These are phyloP conservation scores for Hirtodrosophila confusa DNA, from an alignment of 2,888 invertebrate species.

Conservation along the genomic window DNA sequence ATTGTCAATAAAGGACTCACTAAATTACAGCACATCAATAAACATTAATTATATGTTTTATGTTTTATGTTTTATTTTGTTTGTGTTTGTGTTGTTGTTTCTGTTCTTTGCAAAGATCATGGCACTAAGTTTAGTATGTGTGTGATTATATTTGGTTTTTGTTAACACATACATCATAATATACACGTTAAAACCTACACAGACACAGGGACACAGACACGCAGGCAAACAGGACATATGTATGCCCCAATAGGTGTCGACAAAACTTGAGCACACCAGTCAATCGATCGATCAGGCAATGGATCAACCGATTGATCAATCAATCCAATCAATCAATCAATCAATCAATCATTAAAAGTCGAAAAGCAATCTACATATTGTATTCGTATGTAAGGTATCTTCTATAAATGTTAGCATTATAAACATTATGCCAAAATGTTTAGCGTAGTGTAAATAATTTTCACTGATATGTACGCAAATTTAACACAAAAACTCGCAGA, in stretches of 20 bases:
- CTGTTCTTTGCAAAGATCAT: slow-evolving; percentile 44
- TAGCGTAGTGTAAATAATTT: slow-evolving; percentile 62
- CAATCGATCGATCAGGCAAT: slow-evolving; percentile 26
- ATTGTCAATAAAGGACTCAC: slow-evolving; percentile 49
- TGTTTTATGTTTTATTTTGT: neutral
- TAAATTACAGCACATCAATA: slow-evolving; percentile 57
- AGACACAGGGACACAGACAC: slow-evolving; percentile 16
- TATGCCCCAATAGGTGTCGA: slow-evolving; percentile 25
- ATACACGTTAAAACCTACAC: slow-evolving; percentile 20
- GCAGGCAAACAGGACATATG: slow-evolving; percentile 14
- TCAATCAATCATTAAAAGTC: slow-evolving; percentile 23
- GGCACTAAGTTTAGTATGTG: slow-evolving; percentile 61
- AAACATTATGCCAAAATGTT: slow-evolving; percentile 44
- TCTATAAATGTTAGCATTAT: slow-evolving; percentile 27
- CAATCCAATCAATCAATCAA: slow-evolving; percentile 30
- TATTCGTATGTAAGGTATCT: slow-evolving; percentile 10
- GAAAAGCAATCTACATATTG: slow-evolving; percentile 36
- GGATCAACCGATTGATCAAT: slow-evolving; percentile 26
- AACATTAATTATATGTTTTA: slow-evolving; percentile 30
- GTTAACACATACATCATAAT: slow-evolving; percentile 10
- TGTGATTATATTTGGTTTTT: slow-evolving; percentile 24
- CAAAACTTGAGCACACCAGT: slow-evolving; percentile 50
- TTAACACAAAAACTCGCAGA: slow-evolving; percentile 55
- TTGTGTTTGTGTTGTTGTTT: slow-evolving; percentile 1
- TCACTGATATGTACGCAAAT: slow-evolving; percentile 70